Conservation (phyloP, 1,140 invertebrate species). For the Coptotermes formosanus region DNA sequence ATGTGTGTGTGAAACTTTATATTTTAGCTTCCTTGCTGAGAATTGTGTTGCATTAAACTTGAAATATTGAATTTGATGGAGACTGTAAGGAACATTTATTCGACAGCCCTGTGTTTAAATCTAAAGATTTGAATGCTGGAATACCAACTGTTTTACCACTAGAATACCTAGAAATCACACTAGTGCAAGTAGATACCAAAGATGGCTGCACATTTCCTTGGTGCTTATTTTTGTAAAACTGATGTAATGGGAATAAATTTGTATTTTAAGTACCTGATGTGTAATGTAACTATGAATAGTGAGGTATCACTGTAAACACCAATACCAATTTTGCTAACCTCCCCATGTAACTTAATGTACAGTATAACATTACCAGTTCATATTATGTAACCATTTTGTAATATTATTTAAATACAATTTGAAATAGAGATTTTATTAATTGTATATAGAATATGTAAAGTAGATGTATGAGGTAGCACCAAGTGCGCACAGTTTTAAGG, state of each 20-base stretch:
- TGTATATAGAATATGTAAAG: slow-evolving; percentile 23
- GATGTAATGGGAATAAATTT: slow-evolving; percentile 22
- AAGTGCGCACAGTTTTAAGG: background rate
- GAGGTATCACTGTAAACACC: slow-evolving; percentile 23
- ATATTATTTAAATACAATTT: slow-evolving; percentile 23
- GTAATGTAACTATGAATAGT: slow-evolving; percentile 4
- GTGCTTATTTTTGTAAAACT: slow-evolving; percentile 31
- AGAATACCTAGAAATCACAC: background rate
- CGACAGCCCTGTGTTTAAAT: background rate
- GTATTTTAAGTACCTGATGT: slow-evolving; percentile 32
- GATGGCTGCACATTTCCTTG: slow-evolving; percentile 30
- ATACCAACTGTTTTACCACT: slow-evolving; percentile 1
- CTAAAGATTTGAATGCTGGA: background rate
- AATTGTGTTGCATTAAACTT: background rate
- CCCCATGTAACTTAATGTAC: slow-evolving; percentile 12
- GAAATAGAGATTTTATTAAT: slow-evolving; percentile 21
- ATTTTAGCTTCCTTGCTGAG: background rate
- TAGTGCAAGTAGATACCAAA: slow-evolving; percentile 26
- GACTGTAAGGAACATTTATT: background rate
- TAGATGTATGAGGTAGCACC: background rate
- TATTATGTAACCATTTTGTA: slow-evolving; percentile 5
- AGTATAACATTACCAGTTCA: slow-evolving; percentile 4
- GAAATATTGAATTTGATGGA: background rate
- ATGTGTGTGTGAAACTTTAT: background rate
- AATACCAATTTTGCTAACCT: background rate